phyloP scores from a whole-genome alignment of 2,888 invertebrate genomes.

The Platycheirus albimanus region DNA sequence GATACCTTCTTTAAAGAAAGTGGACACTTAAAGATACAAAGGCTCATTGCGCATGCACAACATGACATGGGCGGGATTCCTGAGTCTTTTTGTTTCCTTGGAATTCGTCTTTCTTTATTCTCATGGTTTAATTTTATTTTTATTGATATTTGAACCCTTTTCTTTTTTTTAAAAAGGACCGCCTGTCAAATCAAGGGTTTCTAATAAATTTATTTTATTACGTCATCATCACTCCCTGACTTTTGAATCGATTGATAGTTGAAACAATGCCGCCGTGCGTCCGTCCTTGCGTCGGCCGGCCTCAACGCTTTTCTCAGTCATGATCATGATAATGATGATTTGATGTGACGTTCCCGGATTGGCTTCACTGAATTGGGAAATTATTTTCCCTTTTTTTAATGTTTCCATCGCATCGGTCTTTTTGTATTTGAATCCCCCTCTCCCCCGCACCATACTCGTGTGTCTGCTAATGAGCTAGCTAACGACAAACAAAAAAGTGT shows the following conservation, averaged over 20 bases:
- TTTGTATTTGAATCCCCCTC: not conserved
- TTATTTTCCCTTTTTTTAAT: slow-evolving; percentile 49
- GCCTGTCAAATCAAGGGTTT: slow-evolving; percentile 69
- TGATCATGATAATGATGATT: slow-evolving; percentile 18
- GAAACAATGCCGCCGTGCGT: not conserved
- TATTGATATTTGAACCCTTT: slow-evolving; percentile 31
- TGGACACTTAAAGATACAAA: slow-evolving; percentile 15
- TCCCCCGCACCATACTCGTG: not conserved
- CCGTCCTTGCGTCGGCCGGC: slow-evolving; percentile 4
- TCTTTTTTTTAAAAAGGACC: slow-evolving; percentile 13
- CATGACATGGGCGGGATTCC: slow-evolving; percentile 44
- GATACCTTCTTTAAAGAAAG: not conserved
- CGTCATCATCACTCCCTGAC: slow-evolving; percentile 69
- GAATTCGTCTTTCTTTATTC: slow-evolving; percentile 25
- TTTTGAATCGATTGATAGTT: slow-evolving; percentile 53
- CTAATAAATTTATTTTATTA: slow-evolving; percentile 67
- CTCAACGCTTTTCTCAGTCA: slow-evolving; percentile 24
- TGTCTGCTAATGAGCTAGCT: slow-evolving; percentile 64
- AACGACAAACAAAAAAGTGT: slow-evolving; percentile 49
- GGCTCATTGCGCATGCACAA: slow-evolving; percentile 65
- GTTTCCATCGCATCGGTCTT: slow-evolving; percentile 38
- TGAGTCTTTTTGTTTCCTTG: slow-evolving; percentile 30
- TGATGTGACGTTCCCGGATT: slow-evolving; percentile 28
- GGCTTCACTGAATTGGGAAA: slow-evolving; percentile 70
- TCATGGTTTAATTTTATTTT: slow-evolving; percentile 35